These are phyloP conservation scores for Lordiphosa stackelbergi DNA, from an alignment of 1,140 invertebrate genomes.

Conservation along the genomic window DNA sequence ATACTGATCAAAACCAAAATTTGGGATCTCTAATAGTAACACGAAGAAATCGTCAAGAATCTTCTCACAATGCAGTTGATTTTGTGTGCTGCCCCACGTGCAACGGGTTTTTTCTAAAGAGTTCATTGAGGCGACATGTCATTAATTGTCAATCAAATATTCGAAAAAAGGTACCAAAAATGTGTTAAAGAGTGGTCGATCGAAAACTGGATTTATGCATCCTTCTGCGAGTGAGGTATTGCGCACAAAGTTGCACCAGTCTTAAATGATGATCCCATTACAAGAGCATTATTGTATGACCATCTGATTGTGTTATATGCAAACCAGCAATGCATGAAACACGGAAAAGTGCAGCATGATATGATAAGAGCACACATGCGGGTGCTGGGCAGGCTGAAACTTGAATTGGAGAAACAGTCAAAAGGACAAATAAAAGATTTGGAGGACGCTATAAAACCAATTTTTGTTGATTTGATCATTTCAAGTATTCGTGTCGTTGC, in stretches of 20 bases:
- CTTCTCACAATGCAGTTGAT: background rate
- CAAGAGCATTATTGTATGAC: constrained; percentile 2
- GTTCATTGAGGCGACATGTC: background rate
- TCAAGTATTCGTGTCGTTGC: background rate
- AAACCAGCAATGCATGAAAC: constrained; percentile 1
- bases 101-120: background rate
- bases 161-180: background rate
- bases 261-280: constrained; percentile 5
- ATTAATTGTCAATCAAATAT: background rate
- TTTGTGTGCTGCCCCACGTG: constrained; percentile 1
- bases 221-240: background rate
- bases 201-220: constrained; percentile 1
- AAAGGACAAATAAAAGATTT: background rate
- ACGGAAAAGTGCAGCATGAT: constrained; percentile 6
- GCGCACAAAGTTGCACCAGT: background rate
- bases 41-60: background rate
- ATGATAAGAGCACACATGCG: constrained; percentile 9
- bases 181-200: background rate
- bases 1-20: background rate
- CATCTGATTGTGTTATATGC: constrained; percentile 1
- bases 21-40: background rate
- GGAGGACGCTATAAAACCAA: constrained; percentile 1
- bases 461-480: background rate
- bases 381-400: background rate
- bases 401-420: constrained; percentile 1